Conservation (phyloP, 2,888 invertebrate genomes). For the Adelphocoris suturalis region DNA sequence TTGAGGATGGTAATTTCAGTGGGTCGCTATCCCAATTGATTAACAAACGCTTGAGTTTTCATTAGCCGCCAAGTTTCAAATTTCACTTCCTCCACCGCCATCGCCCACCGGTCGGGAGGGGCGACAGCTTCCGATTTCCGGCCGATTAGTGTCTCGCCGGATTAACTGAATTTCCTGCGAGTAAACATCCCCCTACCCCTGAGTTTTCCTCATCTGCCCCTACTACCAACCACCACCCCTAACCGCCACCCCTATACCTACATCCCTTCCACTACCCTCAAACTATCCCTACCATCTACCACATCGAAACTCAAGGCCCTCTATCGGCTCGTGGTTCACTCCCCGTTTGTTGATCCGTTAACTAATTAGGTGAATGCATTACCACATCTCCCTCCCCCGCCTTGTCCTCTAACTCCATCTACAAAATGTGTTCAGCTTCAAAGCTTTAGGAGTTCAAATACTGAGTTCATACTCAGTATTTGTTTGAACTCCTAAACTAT, state of each 20-base stretch:
- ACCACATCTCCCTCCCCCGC: background rate
- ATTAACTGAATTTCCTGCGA: conserved; percentile 60
- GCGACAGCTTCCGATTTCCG: conserved; percentile 52
- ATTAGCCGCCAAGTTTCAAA: conserved; percentile 34
- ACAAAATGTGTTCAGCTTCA: no score
- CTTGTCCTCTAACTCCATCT: background rate
- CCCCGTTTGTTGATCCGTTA: conserved; percentile 55
- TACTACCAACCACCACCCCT: no score
- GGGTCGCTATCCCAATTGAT: conserved; percentile 34
- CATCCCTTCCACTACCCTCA: background rate
- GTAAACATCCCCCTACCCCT: conserved; percentile 40
- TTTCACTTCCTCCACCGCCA: conserved; percentile 15
- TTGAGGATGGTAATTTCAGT: background rate
- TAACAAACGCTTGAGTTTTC: conserved; percentile 39
- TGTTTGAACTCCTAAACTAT: no score
- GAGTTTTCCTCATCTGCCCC: background rate
- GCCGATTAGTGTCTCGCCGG: conserved; percentile 33
- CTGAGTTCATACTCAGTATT: no score
- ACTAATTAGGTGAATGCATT: conserved; percentile 51
- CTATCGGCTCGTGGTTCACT: conserved; percentile 41
- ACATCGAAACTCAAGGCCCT: no score
- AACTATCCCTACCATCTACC: no score
- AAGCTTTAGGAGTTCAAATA: no score
- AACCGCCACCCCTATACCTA: background rate
- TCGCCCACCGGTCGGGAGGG: background rate